A percentile compares a stretch with the other conserved stretches of the same genome.
phyloP scores from a whole-genome alignment of 2,113 vertebrate genomes.

The Laticauda colubrina region DNA sequence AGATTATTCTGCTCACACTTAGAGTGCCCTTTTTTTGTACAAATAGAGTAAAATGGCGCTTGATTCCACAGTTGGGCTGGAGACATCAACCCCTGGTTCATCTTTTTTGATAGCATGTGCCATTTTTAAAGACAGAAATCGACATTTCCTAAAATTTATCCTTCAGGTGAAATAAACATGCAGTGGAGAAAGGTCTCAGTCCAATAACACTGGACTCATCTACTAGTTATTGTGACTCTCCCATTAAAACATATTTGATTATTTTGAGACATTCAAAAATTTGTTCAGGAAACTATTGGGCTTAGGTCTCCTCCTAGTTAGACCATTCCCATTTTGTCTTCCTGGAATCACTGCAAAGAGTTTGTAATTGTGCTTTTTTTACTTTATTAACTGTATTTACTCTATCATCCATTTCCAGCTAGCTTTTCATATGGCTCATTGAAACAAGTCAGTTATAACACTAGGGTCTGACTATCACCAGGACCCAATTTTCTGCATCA shows the following conservation, averaged over 20 bases:
- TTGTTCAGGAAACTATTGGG: neutral
- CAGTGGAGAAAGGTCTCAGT: neutral
- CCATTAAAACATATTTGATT: neutral
- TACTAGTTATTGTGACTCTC: neutral
- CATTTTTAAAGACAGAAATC: neutral
- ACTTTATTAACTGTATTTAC: neutral
- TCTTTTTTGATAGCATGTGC: neutral
- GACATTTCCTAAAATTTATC: neutral
- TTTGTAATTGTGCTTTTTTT: neutral
- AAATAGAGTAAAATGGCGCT: neutral
- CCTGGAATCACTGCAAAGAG: neutral
- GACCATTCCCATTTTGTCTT: neutral
- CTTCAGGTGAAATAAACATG: neutral
- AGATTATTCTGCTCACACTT: neutral
- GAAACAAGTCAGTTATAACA: neutral
- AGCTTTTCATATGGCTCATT: neutral
- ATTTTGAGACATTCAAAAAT: neutral
- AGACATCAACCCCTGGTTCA: neutral
- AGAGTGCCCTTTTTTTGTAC: neutral
- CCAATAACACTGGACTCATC: neutral
- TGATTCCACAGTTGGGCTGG: neutral
- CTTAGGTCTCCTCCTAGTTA: neutral
- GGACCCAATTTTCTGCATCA: neutral
- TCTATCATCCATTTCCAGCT: neutral
- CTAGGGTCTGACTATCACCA: neutral